Conservation (phyloP, 2,888 invertebrate species). For the Oegoconia quadripuncta region DNA sequence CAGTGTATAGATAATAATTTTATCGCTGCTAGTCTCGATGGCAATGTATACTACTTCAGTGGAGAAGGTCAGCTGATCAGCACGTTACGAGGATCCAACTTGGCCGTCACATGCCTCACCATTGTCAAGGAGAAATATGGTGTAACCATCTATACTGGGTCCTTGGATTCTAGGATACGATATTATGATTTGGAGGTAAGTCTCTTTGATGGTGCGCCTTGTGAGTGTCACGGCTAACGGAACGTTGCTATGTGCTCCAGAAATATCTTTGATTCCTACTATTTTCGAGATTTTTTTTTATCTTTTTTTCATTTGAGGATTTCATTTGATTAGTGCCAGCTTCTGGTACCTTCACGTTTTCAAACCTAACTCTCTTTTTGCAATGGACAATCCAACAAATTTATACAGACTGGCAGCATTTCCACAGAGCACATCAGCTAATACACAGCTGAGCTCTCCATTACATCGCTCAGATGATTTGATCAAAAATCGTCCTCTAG, state of each 20-base stretch:
- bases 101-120: slow-evolving; percentile 81
- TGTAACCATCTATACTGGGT: slow-evolving; percentile 80
- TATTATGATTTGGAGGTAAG: slow-evolving; percentile 79
- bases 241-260: too few species aligned
- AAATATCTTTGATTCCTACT: not conserved
- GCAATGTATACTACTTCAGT: slow-evolving; percentile 81
- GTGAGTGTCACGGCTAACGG: not conserved
- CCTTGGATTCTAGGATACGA: slow-evolving; percentile 80
- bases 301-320: not conserved
- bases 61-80: slow-evolving; percentile 74
- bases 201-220: not conserved
- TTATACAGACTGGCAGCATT: too few species aligned
- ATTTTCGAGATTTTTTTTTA: not conserved
- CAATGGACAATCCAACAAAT: too few species aligned
- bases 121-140: slow-evolving; percentile 68
- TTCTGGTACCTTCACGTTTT: too few species aligned
- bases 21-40: slow-evolving; percentile 81
- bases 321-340: too few species aligned
- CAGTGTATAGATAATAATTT: slow-evolving; percentile 80
- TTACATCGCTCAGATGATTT: too few species aligned
- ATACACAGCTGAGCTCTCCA: too few species aligned
- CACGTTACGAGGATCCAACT: slow-evolving; percentile 78
- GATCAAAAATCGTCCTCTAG: too few species aligned
- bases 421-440: too few species aligned
- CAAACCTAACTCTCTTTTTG: too few species aligned